phyloP scores from a whole-genome alignment of 64 coral and sea anemone species.

The Cladopsammia gracilis region DNA sequence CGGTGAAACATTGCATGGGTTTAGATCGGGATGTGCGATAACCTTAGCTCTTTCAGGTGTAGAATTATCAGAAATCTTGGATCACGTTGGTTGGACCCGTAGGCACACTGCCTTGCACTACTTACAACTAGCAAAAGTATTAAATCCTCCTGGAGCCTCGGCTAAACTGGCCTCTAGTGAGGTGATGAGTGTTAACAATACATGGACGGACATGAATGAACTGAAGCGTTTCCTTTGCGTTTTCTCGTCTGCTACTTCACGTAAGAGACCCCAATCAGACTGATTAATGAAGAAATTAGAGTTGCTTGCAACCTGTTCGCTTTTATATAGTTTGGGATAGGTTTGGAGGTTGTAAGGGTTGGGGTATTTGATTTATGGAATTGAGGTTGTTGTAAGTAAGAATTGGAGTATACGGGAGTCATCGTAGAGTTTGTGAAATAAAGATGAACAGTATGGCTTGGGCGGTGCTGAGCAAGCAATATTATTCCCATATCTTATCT shows the following conservation, averaged over 20 bases:
- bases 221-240: slow-evolving; percentile 42
- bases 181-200: not conserved
- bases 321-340: not conserved
- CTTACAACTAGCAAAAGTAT: slow-evolving; percentile 31
- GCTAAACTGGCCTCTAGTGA: slow-evolving; percentile 15
- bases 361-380: slow-evolving; percentile 9
- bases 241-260: not conserved
- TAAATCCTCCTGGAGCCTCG: slow-evolving; percentile 7
- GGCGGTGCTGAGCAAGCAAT: not conserved
- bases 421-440: too few species aligned
- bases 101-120: slow-evolving; percentile 46
- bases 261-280: not conserved
- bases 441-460: not conserved
- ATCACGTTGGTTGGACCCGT: slow-evolving; percentile 37
- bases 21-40: slow-evolving; percentile 24
- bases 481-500: not conserved
- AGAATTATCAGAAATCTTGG: slow-evolving; percentile 49
- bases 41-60: slow-evolving; percentile 33
- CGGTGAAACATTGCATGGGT: slow-evolving; percentile 32
- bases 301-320: not conserved
- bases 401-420: too few species aligned
- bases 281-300: not conserved
- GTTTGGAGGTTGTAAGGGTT: slow-evolving; percentile 12
- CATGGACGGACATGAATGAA: slow-evolving; percentile 43
- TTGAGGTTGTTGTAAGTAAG: too few species aligned